Conservation (phyloP, 2,797 vertebrate species). For the Jordanella pulchra region DNA sequence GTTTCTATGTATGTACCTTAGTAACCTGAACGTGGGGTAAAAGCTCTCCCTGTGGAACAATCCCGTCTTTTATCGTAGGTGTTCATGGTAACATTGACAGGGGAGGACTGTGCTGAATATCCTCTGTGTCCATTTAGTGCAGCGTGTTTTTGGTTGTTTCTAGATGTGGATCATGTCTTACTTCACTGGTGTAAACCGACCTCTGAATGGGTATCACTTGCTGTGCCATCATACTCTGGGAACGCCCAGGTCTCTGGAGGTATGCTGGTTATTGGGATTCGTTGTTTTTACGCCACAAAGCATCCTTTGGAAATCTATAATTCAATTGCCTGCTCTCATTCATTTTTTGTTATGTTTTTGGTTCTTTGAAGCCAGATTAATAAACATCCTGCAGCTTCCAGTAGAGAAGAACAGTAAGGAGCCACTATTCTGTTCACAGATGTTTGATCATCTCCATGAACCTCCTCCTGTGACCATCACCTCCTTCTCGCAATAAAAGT, state of each 20-base stretch:
- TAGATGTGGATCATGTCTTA: slow-evolving; percentile 56
- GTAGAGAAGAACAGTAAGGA: neutral
- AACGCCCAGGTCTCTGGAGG: slow-evolving; percentile 25
- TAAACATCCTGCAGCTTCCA: no score
- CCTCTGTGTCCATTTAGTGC: slow-evolving; percentile 54
- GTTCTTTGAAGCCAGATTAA: neutral
- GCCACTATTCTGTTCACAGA: neutral
- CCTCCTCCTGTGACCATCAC: neutral
- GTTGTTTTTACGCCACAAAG: slow-evolving; percentile 13
- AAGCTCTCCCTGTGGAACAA: slow-evolving; percentile 39
- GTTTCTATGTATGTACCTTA: slow-evolving; percentile 42
- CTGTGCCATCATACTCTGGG: slow-evolving; percentile 44
- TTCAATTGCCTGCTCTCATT: no score
- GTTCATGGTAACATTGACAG: slow-evolving; percentile 9
- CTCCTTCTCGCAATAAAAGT: neutral
- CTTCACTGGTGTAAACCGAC: slow-evolving; percentile 62
- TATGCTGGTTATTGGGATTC: slow-evolving; percentile 7
- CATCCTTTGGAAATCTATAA: neutral
- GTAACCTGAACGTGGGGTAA: slow-evolving; percentile 35
- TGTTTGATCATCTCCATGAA: neutral
- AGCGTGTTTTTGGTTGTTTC: slow-evolving; percentile 62
- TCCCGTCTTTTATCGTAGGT: slow-evolving; percentile 51
- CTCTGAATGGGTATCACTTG: slow-evolving; percentile 59
- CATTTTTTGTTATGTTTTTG: no score
- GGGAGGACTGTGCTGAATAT: slow-evolving; percentile 64